A percentile compares a stretch with the other conserved stretches of the same genome.
phyloP scores from a whole-genome alignment of 2,113 vertebrate species.

The Macquaria australasica region DNA sequence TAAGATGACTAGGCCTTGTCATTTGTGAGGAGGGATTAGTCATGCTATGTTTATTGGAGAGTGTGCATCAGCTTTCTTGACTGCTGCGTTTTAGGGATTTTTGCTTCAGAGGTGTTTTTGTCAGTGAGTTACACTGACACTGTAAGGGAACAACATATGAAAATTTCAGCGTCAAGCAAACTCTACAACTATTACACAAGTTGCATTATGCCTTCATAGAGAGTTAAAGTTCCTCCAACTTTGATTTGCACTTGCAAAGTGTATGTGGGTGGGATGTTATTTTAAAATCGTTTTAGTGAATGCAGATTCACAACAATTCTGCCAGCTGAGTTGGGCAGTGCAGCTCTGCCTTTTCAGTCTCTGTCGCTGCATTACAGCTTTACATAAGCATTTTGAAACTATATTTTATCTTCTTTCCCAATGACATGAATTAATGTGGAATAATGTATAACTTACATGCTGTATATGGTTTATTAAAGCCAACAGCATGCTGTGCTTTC shows the following conservation, averaged over 20 bases:
- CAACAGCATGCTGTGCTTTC: not conserved
- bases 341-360: not conserved
- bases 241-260: not conserved
- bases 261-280: no score
- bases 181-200: slow-evolving; percentile 4
- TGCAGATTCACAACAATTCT: not conserved
- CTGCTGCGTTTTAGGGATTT: slow-evolving; percentile 64
- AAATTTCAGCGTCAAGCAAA: slow-evolving; percentile 11
- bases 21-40: slow-evolving; percentile 74
- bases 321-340: not conserved
- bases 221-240: slow-evolving; percentile 15
- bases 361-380: not conserved
- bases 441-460: no score
- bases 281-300: no score
- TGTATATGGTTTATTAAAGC: not conserved
- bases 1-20: slow-evolving; percentile 62
- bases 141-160: slow-evolving; percentile 2
- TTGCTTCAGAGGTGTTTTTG: slow-evolving; percentile 56
- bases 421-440: no score
- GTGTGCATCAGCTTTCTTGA: slow-evolving; percentile 61
- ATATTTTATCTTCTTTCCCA: not conserved
- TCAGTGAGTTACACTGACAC: slow-evolving; percentile 14
- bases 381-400: not conserved
- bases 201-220: not conserved
- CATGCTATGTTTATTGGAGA: slow-evolving; percentile 58